phyloP scores from a whole-genome alignment of 2,888 invertebrate genomes.

The Odiellus spinosus region DNA sequence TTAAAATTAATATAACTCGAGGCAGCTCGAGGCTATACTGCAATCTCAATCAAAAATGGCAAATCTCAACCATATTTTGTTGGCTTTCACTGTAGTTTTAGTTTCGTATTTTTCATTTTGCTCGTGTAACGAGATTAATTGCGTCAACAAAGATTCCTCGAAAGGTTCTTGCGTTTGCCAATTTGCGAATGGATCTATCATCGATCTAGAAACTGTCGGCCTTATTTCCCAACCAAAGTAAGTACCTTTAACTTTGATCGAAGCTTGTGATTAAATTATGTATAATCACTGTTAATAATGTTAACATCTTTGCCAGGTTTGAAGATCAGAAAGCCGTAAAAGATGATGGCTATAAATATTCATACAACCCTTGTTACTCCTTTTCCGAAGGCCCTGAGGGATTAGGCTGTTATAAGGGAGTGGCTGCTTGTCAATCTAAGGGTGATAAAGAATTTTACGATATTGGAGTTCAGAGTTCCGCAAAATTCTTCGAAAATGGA shows the following conservation, averaged over 20 bases:
- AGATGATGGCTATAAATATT: slow-evolving; percentile 2
- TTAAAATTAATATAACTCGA: too few species aligned
- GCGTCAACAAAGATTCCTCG: background rate
- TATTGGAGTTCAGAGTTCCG: background rate
- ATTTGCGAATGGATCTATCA: slow-evolving; percentile 10
- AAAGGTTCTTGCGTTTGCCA: slow-evolving; percentile 6
- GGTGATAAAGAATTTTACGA: background rate
- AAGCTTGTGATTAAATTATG: background rate
- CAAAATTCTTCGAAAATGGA: background rate
- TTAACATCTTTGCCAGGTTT: slow-evolving; percentile 3
- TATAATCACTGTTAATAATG: too few species aligned
- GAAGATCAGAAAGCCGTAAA: slow-evolving; percentile 1
- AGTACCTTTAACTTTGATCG: background rate
- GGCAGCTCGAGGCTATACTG: too few species aligned
- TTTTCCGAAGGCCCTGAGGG: slow-evolving; percentile 6
- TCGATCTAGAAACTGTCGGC: slow-evolving; percentile 11
- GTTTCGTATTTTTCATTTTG: too few species aligned
- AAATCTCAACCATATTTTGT: too few species aligned
- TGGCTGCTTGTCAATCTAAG: slow-evolving; percentile 5
- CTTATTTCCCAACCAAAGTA: slow-evolving; percentile 4
- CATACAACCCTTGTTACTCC: slow-evolving; percentile 10
- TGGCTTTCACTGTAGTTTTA: too few species aligned
- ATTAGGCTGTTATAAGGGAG: slow-evolving; percentile 5
- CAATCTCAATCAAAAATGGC: too few species aligned
- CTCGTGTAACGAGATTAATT: too few species aligned